Conservation (phyloP, 2,797 vertebrate species). For the Brachymystax lenok region DNA sequence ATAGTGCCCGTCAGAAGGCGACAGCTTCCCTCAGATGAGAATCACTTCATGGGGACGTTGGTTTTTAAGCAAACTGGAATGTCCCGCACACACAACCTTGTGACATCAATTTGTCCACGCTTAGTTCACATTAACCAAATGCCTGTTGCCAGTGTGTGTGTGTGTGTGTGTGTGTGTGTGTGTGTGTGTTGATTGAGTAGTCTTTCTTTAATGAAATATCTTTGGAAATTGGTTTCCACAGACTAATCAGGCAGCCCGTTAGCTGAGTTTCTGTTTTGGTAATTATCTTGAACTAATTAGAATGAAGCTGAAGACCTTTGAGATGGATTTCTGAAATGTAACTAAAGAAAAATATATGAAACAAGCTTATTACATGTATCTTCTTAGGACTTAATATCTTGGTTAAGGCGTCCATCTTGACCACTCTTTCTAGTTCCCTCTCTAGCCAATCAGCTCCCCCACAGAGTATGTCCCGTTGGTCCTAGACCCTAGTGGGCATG, state of each 20-base stretch:
- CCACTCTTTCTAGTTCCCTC: constrained; percentile 18
- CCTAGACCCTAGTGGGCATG: constrained; percentile 21
- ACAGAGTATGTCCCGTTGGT: constrained; percentile 18
- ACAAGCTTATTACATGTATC: constrained; percentile 51
- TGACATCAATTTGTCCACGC: constrained; percentile 41
- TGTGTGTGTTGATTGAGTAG: constrained; percentile 59
- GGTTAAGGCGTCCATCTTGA: constrained; percentile 23
- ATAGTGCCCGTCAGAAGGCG: constrained; percentile 45
- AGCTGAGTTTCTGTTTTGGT: constrained; percentile 75
- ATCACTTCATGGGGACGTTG: constrained; percentile 52
- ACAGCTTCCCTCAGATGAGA: constrained; percentile 38
- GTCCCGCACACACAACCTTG: constrained; percentile 14
- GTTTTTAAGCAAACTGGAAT: constrained; percentile 26
- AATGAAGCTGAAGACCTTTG: constrained; percentile 77
- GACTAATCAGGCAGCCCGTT: constrained; percentile 72
- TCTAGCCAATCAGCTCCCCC: not conserved
- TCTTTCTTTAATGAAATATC: constrained; percentile 72
- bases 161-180: no score
- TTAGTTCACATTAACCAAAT: constrained; percentile 30
- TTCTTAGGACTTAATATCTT: constrained; percentile 39
- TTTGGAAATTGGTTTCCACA: constrained; percentile 72
- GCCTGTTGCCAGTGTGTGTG: constrained; percentile 3
- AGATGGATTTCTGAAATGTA: constrained; percentile 80
- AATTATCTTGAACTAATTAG: constrained; percentile 83
- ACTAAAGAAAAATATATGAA: constrained; percentile 74